Base-by-base conservation (phyloP, 2,797 vertebrate genomes). In the Coilia nasus region DNA sequence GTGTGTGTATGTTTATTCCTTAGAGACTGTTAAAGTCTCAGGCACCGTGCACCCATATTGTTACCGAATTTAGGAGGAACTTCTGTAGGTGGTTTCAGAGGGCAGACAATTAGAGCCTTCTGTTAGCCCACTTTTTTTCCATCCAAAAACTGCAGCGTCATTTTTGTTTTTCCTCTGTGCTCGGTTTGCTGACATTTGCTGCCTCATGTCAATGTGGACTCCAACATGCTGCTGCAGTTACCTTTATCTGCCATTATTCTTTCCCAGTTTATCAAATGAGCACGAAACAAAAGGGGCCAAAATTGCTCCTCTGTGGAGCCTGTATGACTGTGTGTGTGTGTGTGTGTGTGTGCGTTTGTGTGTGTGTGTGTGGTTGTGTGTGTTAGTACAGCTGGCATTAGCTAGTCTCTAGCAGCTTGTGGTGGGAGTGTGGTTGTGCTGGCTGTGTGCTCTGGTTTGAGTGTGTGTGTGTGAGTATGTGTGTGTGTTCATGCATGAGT, bases 321-420 rank as follows among this genome's bases (percentile, higher is more conserved):
- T 44, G 31, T 75, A 78, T 78, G 35, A 41, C 15, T 78, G 50
- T 54, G 50, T 54, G 50, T 54, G 50, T 54, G 50, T 54, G 50
- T 1, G 50, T 54, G 50, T 54, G 5, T 60, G 28, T 25, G 23
- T 25, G 71, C 50, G 57, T 78, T 64, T 71, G 23, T 85, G 82
- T 82, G 81, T 83, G 85, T 80, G 80, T 85, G 47, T 80, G 60
- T 81, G 64, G 54, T 71, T 86, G 81, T 86, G 84, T 83, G 81
- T 90, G 89, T 90, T 86, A 84, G 87, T 83, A 87, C 87, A 90
- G 89, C 88, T 90, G 89, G 87, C 86, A 62, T 86, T 85, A 85
- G 78, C 86, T 82, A 19, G 75, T 84, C 83, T 85, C 82, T 88
- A 81, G 85, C 85, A 89, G 85, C 86, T 84, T 81, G 84, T 88